Conservation (phyloP, 2,797 vertebrate species). For the Liparis tanakae region DNA sequence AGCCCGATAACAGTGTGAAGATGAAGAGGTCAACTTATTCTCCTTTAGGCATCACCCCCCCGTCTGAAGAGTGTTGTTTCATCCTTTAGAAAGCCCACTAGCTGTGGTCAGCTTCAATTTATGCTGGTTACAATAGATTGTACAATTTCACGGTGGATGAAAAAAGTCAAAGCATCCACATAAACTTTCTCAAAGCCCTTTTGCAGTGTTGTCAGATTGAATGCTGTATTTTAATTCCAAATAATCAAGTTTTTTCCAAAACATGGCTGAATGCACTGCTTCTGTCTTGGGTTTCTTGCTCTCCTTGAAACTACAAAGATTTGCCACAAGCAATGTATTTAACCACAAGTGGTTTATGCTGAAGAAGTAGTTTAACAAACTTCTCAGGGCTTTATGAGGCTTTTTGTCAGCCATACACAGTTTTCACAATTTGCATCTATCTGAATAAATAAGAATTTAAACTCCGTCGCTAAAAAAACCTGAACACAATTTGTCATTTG, state of each 20-base stretch:
- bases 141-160: slow-evolving; percentile 21
- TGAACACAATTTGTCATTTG: not conserved
- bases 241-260: slow-evolving; percentile 21
- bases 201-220: slow-evolving; percentile 2
- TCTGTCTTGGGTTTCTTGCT: slow-evolving; percentile 23
- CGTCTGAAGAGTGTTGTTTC: slow-evolving; percentile 2
- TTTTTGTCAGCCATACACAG: slow-evolving; percentile 4
- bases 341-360: slow-evolving; percentile 25
- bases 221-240: slow-evolving; percentile 22
- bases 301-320: slow-evolving; percentile 14
- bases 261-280: slow-evolving; percentile 11
- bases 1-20: slow-evolving; percentile 1
- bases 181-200: slow-evolving; percentile 7
- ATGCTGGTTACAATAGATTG: slow-evolving; percentile 3
- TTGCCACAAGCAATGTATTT: slow-evolving; percentile 20
- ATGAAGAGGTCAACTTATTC: not conserved
- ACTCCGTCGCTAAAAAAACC: not conserved
- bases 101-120: slow-evolving; percentile 22
- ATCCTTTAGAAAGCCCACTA: slow-evolving; percentile 6
- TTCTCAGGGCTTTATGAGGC: not conserved
- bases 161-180: slow-evolving; percentile 31
- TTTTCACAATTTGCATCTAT: slow-evolving; percentile 7
- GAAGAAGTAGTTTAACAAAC: slow-evolving; percentile 11
- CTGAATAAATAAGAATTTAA: slow-evolving; percentile 1
- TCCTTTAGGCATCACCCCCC: not conserved